phyloP scores from a whole-genome alignment of 2,888 invertebrate species.

The Heteromyza rotundicornis region DNA sequence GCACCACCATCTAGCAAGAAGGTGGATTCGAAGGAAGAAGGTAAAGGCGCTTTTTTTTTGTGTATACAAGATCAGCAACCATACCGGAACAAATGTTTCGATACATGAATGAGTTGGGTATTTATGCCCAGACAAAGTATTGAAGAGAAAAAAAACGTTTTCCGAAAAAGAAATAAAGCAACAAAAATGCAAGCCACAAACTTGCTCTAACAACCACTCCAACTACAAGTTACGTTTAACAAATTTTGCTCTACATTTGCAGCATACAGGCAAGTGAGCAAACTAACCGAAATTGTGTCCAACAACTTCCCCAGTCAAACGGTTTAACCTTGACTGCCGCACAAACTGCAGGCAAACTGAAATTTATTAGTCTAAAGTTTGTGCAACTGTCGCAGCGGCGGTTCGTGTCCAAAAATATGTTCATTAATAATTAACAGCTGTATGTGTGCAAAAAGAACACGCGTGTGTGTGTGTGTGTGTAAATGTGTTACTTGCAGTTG shows the following conservation, averaged over 20 bases:
- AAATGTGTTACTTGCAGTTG: background rate
- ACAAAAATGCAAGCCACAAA: too few species aligned
- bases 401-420: constrained; percentile 13
- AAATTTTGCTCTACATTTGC: too few species aligned
- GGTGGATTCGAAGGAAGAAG: too few species aligned
- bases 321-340: background rate
- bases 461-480: background rate
- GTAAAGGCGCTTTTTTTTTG: too few species aligned
- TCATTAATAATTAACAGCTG: constrained; percentile 13
- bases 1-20: too few species aligned
- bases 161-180: too few species aligned
- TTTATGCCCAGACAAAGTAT: too few species aligned
- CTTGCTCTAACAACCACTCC: background rate
- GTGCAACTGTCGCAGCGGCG: background rate
- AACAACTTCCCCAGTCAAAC: background rate
- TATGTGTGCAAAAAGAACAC: background rate
- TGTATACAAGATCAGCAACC: too few species aligned
- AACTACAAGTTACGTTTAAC: background rate
- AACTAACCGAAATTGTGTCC: background rate
- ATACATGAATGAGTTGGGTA: too few species aligned
- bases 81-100: too few species aligned
- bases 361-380: background rate
- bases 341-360: background rate
- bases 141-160: too few species aligned
- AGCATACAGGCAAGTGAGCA: too few species aligned